Evolutionary conservation across 2,797 vertebrate genomes (phyloP).

Genomic region (Malurus leucopterus): DNA sequence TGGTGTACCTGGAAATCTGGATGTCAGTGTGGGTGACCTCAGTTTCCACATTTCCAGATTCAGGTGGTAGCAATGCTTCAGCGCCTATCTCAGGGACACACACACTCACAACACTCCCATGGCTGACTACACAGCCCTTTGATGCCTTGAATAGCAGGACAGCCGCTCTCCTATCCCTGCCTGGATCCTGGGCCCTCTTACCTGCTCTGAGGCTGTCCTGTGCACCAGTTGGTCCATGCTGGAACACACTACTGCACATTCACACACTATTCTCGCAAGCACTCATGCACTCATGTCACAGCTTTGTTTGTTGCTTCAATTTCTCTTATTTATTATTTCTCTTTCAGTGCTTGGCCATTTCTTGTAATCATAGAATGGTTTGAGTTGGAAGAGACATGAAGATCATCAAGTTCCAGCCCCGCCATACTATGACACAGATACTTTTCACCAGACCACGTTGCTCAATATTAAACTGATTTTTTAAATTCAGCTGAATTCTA

Average conservation of each 20-base stretch:
- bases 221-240: not conserved
- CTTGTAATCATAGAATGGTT: not conserved
- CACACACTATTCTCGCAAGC: not conserved
- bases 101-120: fast-evolving
- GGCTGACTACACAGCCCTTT: not conserved
- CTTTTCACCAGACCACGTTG: not conserved
- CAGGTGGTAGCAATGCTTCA: not conserved
- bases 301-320: not conserved
- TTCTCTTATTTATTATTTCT: not conserved
- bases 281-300: not conserved
- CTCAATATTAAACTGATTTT: not conserved
- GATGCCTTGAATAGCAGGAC: not conserved
- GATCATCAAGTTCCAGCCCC: not conserved
- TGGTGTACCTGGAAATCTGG: not conserved
- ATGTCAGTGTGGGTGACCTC: not conserved
- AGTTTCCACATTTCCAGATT: not conserved
- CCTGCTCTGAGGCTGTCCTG: fast-evolving
- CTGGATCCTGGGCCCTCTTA: not conserved
- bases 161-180: not conserved
- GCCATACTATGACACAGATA: not conserved
- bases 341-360: not conserved
- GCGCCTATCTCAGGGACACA: fast-evolving
- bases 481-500: not conserved
- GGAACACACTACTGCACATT: fast-evolving
- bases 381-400: not conserved